A percentile compares a stretch with the other conserved stretches of the same genome.
These are phyloP conservation scores for Himalopsyche tibetana DNA, from an alignment of 2,888 invertebrate species.

Conservation along the genomic window DNA sequence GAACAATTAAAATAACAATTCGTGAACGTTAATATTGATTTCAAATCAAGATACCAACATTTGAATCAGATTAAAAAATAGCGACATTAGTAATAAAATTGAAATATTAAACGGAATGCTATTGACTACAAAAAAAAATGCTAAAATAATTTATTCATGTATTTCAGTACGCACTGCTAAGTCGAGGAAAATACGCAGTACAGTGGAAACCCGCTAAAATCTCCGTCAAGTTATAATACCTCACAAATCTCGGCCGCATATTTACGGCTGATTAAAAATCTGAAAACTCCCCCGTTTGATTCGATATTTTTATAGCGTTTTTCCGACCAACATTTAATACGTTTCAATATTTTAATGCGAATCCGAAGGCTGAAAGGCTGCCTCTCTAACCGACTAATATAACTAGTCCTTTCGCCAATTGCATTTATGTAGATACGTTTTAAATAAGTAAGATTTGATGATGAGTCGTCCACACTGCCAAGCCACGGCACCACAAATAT, in stretches of 20 bases:
- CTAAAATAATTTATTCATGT: not conserved
- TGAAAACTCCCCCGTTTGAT: not conserved
- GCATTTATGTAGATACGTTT: too few relatives aligned
- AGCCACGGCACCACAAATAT: too few relatives aligned
- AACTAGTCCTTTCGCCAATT: too few relatives aligned
- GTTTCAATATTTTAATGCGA: constrained; percentile 14
- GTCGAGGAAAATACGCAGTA: not conserved
- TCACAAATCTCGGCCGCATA: not conserved
- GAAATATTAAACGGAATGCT: constrained; percentile 2
- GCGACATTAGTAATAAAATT: not conserved
- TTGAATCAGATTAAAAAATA: not conserved
- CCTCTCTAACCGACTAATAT: too few relatives aligned
- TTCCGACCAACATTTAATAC: not conserved
- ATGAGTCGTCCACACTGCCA: too few relatives aligned
- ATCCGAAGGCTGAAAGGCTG: not conserved
- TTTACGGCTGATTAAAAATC: constrained; percentile 26
- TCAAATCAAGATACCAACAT: too few relatives aligned
- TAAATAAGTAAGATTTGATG: too few relatives aligned
- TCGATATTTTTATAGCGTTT: not conserved
- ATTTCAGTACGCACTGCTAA: not conserved
- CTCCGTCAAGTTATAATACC: not conserved
- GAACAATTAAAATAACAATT: too few relatives aligned
- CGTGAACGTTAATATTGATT: too few relatives aligned
- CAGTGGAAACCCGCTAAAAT: not conserved
- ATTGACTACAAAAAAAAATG: not conserved